phyloP scores from a whole-genome alignment of 2,797 vertebrate genomes.

The Spinus pinus region DNA sequence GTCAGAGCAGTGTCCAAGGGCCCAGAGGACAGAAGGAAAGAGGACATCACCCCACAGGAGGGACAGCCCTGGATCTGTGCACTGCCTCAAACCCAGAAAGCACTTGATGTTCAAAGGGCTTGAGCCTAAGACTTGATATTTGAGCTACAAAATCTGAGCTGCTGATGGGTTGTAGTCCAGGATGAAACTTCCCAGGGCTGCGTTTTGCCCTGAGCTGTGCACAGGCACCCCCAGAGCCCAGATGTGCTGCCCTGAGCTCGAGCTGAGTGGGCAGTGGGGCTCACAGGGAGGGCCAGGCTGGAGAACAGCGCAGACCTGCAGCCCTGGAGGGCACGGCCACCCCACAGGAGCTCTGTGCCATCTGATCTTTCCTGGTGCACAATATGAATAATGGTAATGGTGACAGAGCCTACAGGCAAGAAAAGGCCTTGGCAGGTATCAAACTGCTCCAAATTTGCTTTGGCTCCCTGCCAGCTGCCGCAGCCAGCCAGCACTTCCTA shows the following conservation, averaged over 20 bases:
- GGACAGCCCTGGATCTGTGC: fast-evolving
- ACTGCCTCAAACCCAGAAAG: background rate
- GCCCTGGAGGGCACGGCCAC: background rate
- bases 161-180: fast-evolving
- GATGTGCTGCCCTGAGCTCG: fast-evolving
- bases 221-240: background rate
- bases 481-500: background rate
- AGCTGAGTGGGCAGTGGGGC: background rate
- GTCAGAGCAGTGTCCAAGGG: background rate
- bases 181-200: fast-evolving
- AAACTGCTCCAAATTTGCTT: constrained; percentile 38
- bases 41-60: background rate
- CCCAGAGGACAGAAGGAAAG: background rate
- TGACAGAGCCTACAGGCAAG: constrained; percentile 32
- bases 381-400: constrained; percentile 8
- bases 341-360: background rate
- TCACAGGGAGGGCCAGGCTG: background rate
- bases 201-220: fast-evolving
- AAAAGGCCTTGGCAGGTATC: constrained; percentile 51
- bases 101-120: no score
- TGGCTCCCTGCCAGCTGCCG: constrained; percentile 6
- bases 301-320: background rate
- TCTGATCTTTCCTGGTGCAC: background rate
- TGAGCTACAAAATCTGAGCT: background rate
- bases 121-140: background rate